Percentiles rank a stretch among this genome's conserved stretches.
Conservation (phyloP, 2,797 vertebrate species). For the Premnoplex brunnescens region DNA sequence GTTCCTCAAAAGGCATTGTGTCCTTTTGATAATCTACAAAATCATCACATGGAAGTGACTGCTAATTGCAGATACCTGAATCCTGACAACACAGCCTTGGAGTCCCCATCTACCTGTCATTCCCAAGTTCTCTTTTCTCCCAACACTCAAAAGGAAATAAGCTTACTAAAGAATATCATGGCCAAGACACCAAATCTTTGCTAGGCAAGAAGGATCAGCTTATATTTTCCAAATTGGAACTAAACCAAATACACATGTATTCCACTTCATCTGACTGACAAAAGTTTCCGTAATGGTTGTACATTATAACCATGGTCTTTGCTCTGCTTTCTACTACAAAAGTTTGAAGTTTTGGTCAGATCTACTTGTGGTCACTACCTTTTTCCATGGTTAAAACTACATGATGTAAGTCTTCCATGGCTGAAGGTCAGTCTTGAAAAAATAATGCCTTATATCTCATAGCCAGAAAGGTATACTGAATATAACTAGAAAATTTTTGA, state of each 20-base stretch:
- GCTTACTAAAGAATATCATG: neutral
- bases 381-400: neutral
- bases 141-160: neutral
- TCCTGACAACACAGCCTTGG: neutral
- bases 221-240: neutral
- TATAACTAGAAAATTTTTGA: neutral
- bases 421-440: neutral
- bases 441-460: neutral
- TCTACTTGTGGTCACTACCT: neutral
- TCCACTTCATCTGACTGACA: neutral
- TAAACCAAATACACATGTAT: neutral
- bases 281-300: neutral
- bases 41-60: neutral
- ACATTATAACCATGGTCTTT: neutral
- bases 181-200: neutral
- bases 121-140: neutral
- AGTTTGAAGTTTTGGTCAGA: neutral
- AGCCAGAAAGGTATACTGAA: neutral
- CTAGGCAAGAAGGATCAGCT: neutral
- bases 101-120: neutral
- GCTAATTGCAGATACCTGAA: neutral
- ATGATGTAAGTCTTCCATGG: neutral
- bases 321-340: neutral
- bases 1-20: rapidly evolving
- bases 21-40: neutral